phyloP scores from a whole-genome alignment of 1,140 invertebrate genomes.

The Atta cephalotes region DNA sequence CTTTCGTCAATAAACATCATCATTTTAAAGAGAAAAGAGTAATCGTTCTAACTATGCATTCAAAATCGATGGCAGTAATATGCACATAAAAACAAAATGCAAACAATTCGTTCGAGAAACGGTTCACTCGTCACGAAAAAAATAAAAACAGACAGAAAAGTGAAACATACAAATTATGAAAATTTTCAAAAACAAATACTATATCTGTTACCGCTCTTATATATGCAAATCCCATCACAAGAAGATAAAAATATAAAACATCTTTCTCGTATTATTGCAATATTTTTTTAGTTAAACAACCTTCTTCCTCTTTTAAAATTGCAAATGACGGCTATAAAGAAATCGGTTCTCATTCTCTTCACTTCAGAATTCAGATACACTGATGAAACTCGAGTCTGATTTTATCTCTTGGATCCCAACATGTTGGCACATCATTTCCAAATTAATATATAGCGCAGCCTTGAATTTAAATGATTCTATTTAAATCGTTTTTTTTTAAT shows the following conservation, averaged over 20 bases:
- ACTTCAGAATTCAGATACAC: neutral
- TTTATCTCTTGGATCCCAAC: neutral
- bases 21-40: neutral
- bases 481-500: neutral
- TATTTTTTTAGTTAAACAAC: neutral
- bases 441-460: neutral
- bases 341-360: neutral
- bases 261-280: neutral
- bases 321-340: neutral
- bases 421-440: neutral
- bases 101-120: neutral
- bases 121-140: neutral
- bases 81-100: neutral
- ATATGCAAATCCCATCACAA: neutral
- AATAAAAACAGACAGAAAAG: neutral
- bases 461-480: constrained; percentile 17
- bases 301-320: neutral
- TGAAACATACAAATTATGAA: constrained; percentile 14
- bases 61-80: neutral
- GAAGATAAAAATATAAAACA: neutral
- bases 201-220: neutral
- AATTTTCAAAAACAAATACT: constrained; percentile 28
- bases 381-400: neutral
- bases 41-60: neutral
- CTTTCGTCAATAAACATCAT: neutral